Evolutionary conservation across 2,113 vertebrate genomes (phyloP), one percentile per base, ranked within the genome.

Genomic region (Rhegmatorhina hoffmannsi): DNA sequence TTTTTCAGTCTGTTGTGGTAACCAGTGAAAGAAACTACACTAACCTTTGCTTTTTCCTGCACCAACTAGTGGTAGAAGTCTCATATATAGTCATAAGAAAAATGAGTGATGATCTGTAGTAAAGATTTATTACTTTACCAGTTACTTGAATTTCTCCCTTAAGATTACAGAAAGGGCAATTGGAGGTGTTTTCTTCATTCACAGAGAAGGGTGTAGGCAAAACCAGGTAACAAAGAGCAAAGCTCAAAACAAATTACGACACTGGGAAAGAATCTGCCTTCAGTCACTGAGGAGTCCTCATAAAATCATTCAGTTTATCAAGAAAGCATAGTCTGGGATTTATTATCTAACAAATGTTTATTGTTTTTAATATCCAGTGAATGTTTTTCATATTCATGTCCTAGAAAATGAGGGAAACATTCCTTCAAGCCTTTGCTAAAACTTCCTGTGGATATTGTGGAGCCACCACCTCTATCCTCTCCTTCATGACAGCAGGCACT

Each of bases 341-440:
- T 95, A 87, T 95, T 97, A 94, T 62, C 82, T 89, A 80, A 62
- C 70, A 94, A 92, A 85, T 90, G 70, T 83, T 95, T 89, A 89
- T 95, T 94, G 55, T 92, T 95, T 92, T 94, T 91, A 92, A 85
- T 83, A 87, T 55, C 34, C 47, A 90, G 43, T 73, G 63, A 76
- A 33, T 94, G 89, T 87, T 95, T 95, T 91, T 79, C 74, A 89
- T 75, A 92, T 85, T 64, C 6, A 11, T 79, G 69, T 55, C 55
- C 67, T 92, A 76, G 75, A 92, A 96, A 95, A 91, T 73, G 50
- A 92, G 55, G 34, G 55, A 77, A 85, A 80, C 29, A 69, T 91
- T 91, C 75, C 60, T 92, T 83, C 46, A 78, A 84, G 49, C 5
- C 7, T 46, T 87, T 66, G 29, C 55, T 89, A 86, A 84, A 77